Evolutionary conservation across 2,113 vertebrate genomes (phyloP).

Genomic region (Sakesphorus luctuosus): DNA sequence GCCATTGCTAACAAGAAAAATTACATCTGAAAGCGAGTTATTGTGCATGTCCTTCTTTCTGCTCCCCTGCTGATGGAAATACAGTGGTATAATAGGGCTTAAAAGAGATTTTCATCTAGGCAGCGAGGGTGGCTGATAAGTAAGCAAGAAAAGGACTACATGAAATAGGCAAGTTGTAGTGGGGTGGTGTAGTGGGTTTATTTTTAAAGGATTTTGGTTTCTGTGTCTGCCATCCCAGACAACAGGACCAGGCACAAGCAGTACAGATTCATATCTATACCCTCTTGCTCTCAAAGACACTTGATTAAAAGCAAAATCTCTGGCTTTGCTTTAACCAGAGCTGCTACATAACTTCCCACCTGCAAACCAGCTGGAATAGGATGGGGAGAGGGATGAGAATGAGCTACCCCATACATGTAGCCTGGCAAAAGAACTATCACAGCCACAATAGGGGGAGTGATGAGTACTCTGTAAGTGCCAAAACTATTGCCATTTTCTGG

Average conservation of each 20-base stretch:
- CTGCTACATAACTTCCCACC: not conserved
- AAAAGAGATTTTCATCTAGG: conserved; percentile 11
- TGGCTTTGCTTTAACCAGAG: not conserved
- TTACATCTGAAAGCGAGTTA: conserved; percentile 60
- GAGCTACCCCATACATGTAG: not conserved
- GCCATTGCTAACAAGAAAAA: conserved; percentile 56
- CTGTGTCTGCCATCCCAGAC: not conserved
- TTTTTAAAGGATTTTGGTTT: not conserved
- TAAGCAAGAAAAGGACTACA: not conserved
- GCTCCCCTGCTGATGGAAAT: conserved; percentile 8
- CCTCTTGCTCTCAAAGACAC: not conserved
- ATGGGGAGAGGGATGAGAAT: not conserved
- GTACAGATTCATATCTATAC: not conserved
- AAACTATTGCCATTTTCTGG: not conserved
- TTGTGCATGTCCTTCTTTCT: not conserved
- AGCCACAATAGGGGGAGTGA: not conserved
- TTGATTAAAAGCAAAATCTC: not conserved
- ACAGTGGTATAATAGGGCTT: conserved; percentile 3
- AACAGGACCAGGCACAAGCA: not conserved
- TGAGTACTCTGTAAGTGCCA: not conserved
- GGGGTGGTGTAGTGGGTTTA: not conserved
- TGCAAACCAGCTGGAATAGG: not conserved
- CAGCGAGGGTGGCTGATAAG: conserved; percentile 12
- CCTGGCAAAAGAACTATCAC: not conserved
- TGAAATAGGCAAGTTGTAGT: not conserved